phyloP scores from a whole-genome alignment of 92 coral and sea anemone genomes.

The Muricea muricata region DNA sequence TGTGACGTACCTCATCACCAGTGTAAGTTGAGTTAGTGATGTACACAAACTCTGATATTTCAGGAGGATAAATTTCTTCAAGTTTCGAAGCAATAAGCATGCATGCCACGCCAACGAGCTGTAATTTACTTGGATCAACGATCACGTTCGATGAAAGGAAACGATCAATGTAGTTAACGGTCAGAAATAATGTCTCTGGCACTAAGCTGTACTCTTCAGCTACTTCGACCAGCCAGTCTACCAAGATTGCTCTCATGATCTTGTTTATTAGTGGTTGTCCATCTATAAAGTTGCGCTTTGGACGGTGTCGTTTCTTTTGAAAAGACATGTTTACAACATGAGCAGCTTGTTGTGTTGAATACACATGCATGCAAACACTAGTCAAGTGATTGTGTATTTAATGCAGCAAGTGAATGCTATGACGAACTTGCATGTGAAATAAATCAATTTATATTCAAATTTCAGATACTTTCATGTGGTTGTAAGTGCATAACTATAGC shows the following conservation, averaged over 20 bases:
- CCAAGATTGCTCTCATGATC: constrained; percentile 94
- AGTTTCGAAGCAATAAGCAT: constrained; percentile 97
- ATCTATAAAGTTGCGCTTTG: constrained; percentile 87
- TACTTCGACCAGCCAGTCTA: constrained; percentile 98
- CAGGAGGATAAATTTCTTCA: constrained; percentile 99
- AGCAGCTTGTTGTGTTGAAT: too few species aligned
- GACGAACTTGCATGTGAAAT: too few species aligned
- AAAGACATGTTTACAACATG: neutral
- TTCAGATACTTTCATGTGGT: too few species aligned
- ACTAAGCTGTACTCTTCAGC: constrained; percentile 94
- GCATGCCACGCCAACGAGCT: constrained; percentile 96
- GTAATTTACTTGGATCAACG: constrained; percentile 84
- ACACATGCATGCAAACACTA: too few species aligned
- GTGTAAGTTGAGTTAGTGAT: constrained; percentile 96
- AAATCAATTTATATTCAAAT: too few species aligned
- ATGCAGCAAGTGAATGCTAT: too few species aligned
- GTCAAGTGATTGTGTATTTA: neutral
- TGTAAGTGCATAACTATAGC: too few species aligned
- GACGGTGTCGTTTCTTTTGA: constrained; percentile 75
- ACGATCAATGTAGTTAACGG: constrained; percentile 94
- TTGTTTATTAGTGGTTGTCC: constrained; percentile 86
- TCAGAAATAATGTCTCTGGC: constrained; percentile 94
- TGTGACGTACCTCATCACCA: constrained; percentile 77
- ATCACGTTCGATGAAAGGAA: constrained; percentile 90
- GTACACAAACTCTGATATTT: constrained; percentile 91